A percentile compares a stretch with the other conserved stretches of the same genome.
These are phyloP conservation scores for Botrylloides violaceus DNA, from an alignment of 23 tunicate species.

Conservation along the genomic window DNA sequence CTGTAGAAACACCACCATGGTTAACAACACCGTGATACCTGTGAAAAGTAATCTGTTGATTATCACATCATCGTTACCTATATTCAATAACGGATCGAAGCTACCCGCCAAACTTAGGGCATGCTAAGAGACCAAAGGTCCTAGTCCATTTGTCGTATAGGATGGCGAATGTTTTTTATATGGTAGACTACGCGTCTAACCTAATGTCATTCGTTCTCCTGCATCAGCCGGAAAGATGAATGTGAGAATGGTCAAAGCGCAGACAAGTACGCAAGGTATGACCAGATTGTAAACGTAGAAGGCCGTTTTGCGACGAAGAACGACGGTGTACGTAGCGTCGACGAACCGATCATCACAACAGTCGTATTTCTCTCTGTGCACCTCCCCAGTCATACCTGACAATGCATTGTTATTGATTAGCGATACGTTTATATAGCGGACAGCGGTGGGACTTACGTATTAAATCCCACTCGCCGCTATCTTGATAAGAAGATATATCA, in stretches of 20 bases:
- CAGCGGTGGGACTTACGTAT: constrained; percentile 31
- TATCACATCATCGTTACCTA: no score
- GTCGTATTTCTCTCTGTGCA: constrained; percentile 37
- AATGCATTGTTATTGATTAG: neutral
- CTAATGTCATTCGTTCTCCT: constrained; percentile 85
- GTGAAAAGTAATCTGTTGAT: neutral
- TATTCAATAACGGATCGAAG: no score
- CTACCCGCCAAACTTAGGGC: no score
- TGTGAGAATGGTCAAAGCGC: constrained; percentile 64
- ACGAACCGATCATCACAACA: constrained; percentile 83
- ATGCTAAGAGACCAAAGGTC: no score
- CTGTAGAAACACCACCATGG: constrained; percentile 88
- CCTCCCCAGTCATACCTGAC: constrained; percentile 64
- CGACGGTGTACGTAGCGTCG: constrained; percentile 74
- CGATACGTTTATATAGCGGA: neutral
- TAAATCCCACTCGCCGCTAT: constrained; percentile 83
- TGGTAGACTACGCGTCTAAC: constrained; percentile 36
- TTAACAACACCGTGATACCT: constrained; percentile 84
- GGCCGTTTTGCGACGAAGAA: constrained; percentile 45
- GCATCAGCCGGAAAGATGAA: constrained; percentile 85
- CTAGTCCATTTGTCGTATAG: no score
- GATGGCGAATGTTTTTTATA: neutral
- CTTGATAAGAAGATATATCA: constrained; percentile 24
- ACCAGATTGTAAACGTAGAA: constrained; percentile 78
- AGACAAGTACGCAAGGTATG: constrained; percentile 78